A percentile compares a stretch with the other conserved stretches of the same genome.
These are phyloP conservation scores for Hystrix cristata DNA, from an alignment of 2,113 vertebrate genomes.

Conservation along the genomic window DNA sequence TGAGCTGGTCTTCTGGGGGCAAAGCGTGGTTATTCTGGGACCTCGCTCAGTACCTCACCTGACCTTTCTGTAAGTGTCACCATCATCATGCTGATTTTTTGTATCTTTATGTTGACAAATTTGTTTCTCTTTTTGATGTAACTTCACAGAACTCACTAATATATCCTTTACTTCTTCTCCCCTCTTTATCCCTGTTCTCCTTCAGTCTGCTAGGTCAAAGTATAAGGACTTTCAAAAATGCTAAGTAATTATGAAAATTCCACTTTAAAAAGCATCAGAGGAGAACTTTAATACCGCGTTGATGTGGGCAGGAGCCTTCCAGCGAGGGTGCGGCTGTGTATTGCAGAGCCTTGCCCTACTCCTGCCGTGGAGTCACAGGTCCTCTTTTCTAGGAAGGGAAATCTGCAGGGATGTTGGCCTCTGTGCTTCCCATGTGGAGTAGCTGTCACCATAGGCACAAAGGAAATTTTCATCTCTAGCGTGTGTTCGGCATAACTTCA, in stretches of 20 bases:
- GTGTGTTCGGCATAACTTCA: background rate
- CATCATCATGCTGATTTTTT: constrained; percentile 79
- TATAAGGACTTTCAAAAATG: constrained; percentile 67
- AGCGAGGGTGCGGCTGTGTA: background rate
- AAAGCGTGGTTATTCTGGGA: constrained; percentile 60
- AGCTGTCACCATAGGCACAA: background rate
- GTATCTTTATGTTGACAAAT: constrained; percentile 82
- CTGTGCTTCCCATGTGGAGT: background rate
- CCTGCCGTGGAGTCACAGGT: background rate
- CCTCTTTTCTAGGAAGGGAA: background rate
- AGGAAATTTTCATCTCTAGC: background rate
- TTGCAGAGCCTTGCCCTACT: background rate
- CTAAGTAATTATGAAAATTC: background rate
- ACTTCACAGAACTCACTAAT: constrained; percentile 89
- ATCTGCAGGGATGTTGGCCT: background rate
- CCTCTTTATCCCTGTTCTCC: constrained; percentile 79
- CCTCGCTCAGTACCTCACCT: constrained; percentile 58
- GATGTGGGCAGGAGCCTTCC: background rate
- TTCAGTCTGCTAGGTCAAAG: constrained; percentile 90
- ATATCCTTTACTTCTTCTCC: constrained; percentile 47
- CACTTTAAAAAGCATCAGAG: constrained; percentile 12
- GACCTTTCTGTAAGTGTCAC: constrained; percentile 73
- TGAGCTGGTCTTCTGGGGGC: constrained; percentile 73
- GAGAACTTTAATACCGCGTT: background rate
- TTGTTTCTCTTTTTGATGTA: constrained; percentile 86